These are phyloP conservation scores for Cybosia mesomella DNA, from an alignment of 2,888 invertebrate genomes.

Conservation along the genomic window DNA sequence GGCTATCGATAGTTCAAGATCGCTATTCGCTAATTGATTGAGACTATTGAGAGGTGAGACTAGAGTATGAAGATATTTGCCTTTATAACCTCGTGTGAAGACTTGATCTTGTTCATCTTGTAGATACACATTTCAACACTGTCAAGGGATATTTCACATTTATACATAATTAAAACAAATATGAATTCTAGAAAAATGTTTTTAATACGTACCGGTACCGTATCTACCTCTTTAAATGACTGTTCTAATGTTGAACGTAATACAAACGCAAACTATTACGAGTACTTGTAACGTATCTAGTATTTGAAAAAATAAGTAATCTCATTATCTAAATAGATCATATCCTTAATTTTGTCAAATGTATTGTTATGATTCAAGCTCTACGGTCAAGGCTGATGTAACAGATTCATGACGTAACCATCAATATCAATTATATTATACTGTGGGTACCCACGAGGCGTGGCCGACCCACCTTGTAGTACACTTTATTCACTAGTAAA, in stretches of 20 bases:
- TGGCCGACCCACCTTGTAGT: slow-evolving; percentile 65
- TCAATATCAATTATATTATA: slow-evolving; percentile 44
- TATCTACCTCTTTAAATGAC: background rate
- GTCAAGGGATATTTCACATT: too few relatives aligned
- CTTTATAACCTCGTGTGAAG: background rate
- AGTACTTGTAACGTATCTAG: slow-evolving; percentile 9
- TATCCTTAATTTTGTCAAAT: slow-evolving; percentile 45
- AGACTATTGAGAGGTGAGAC: background rate
- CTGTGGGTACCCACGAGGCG: slow-evolving; percentile 57
- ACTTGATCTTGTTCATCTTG: background rate
- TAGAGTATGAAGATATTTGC: background rate
- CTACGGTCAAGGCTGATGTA: slow-evolving; percentile 62
- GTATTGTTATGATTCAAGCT: slow-evolving; percentile 58
- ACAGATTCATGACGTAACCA: slow-evolving; percentile 59
- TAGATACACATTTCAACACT: too few relatives aligned
- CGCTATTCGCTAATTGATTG: too few relatives aligned
- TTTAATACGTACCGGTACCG: background rate
- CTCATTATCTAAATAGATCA: slow-evolving; percentile 37
- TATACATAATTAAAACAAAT: too few relatives aligned
- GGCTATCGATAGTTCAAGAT: background rate
- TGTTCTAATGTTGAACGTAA: background rate
- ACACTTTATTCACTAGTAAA: slow-evolving; percentile 52
- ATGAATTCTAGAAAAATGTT: too few relatives aligned
- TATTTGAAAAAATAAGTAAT: too few relatives aligned
- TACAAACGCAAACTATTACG: background rate